These are phyloP conservation scores for Saccopteryx leptura DNA, from an alignment of 2,113 vertebrate species.

Conservation along the genomic window DNA sequence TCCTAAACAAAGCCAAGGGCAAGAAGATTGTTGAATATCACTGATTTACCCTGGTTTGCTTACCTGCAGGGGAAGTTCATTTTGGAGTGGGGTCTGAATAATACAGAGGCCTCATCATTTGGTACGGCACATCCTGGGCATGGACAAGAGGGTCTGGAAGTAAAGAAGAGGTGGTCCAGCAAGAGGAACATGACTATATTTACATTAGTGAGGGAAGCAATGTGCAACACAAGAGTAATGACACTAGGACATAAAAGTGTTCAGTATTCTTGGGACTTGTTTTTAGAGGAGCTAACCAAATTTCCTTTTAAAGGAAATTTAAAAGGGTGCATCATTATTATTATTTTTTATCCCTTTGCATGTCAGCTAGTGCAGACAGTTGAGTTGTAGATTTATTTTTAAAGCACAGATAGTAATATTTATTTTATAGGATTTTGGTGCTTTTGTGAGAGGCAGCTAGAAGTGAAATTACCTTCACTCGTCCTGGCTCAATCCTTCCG, in stretches of 20 bases:
- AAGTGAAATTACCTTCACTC: conserved; percentile 72
- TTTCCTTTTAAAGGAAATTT: neutral
- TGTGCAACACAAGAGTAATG: neutral
- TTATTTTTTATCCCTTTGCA: neutral
- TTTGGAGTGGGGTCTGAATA: neutral
- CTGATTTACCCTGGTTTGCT: neutral
- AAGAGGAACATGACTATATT: neutral
- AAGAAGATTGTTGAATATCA: neutral
- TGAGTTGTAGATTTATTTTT: conserved; percentile 25
- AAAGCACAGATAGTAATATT: conserved; percentile 17
- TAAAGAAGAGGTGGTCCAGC: neutral
- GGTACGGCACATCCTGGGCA: neutral
- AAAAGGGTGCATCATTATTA: neutral
- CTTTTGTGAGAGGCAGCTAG: conserved; percentile 64
- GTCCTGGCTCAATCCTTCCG: conserved; percentile 66
- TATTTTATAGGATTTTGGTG: conserved; percentile 51
- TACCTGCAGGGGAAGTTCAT: neutral
- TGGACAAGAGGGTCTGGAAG: neutral
- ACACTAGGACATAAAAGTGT: neutral
- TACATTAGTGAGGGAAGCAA: neutral
- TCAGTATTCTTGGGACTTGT: neutral
- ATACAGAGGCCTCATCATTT: neutral
- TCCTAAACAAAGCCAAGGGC: neutral
- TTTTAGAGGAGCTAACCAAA: conserved; percentile 1
- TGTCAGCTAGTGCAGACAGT: neutral